These are phyloP conservation scores for Zhuqinia jingwanae DNA, from an alignment of 2,888 invertebrate genomes.

Conservation along the genomic window DNA sequence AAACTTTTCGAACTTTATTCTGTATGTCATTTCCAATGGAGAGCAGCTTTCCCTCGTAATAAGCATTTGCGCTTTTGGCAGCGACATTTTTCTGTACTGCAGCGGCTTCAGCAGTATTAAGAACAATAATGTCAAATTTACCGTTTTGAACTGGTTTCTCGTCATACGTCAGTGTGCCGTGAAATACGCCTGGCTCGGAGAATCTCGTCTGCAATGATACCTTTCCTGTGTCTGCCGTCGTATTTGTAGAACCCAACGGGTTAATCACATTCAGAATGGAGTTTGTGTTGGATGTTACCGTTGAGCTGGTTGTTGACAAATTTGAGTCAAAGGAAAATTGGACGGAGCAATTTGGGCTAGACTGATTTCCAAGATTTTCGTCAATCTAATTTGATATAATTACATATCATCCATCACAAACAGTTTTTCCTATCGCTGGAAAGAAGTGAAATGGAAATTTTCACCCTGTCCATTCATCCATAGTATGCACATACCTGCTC, in stretches of 20 bases:
- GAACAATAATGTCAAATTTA: conserved; percentile 78
- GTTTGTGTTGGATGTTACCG: conserved; percentile 41
- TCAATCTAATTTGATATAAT: conserved; percentile 68
- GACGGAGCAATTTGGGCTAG: conserved; percentile 77
- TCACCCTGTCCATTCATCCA: no score
- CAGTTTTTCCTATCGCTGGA: no score
- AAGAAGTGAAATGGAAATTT: no score
- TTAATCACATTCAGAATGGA: conserved; percentile 54
- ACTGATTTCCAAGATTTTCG: conserved; percentile 70
- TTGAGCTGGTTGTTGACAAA: conserved; percentile 56
- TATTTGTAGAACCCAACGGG: conserved; percentile 32
- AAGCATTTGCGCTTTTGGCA: conserved; percentile 91
- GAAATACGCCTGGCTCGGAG: conserved; percentile 77
- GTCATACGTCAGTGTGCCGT: conserved; percentile 77
- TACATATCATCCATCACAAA: background rate
- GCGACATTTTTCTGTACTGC: conserved; percentile 93
- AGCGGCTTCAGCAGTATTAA: conserved; percentile 86
- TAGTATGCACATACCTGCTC: conserved; percentile 74
- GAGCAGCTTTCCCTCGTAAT: conserved; percentile 91
- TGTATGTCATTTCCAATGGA: conserved; percentile 85
- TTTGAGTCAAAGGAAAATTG: conserved; percentile 76
- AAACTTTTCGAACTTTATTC: conserved; percentile 91
- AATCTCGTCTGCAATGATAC: conserved; percentile 76
- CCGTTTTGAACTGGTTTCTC: conserved; percentile 78
- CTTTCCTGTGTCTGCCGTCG: conserved; percentile 68